Base-by-base conservation (phyloP, 2,113 vertebrate genomes). In the Stomatorhinus ivindoensis region DNA sequence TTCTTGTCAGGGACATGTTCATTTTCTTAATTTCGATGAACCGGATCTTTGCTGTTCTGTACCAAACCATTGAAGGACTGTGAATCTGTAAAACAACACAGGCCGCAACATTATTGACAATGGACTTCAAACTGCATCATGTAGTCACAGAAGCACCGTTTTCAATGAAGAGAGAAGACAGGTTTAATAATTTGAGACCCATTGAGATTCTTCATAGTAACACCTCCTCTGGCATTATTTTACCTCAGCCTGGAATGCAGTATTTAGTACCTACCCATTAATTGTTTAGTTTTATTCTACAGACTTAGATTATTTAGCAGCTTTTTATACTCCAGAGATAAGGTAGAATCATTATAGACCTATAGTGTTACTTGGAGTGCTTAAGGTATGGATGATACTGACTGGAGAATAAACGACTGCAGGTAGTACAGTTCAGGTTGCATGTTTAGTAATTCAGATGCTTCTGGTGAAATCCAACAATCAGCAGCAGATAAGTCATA, bases 401-500 rank as follows among this genome's bases (percentile, higher is more conserved):
- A 90, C 85, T 13, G n/a, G 24, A 90, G 39, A n/a, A 19, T 44
- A 80, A 51, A 24, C 0, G 2, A 80, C 17, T 55, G 47, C 50
- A 58, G 58, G 24, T 48, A 47, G 31, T 31, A 53, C 83, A 10
- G 31, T 31, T 51, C n/a, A 50, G 48, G 47, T 46, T 47, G n/a
- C 17, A 53, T 21, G 86, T 58, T 76, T 76, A 80, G 73, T 42
- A 39, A 44, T 31, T 90, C 31, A 90, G 85, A 87, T n/a, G 50
- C 73, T 51, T 7, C 69, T 87, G 42, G 47, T 86, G 48, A 89
- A 65, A 27, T 87, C 87, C 11, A 42, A 55, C 83, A 69, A 27
- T 82, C 21, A 10, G 44, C 27, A 73, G n/a, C 69, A 53, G 73
- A 80, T 46, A 84, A 61, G 17, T 61, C 19, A 19, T 27, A 83